Evolutionary conservation across 2,113 vertebrate genomes (phyloP).

Genomic region (Tragelaphus imberbis): DNA sequence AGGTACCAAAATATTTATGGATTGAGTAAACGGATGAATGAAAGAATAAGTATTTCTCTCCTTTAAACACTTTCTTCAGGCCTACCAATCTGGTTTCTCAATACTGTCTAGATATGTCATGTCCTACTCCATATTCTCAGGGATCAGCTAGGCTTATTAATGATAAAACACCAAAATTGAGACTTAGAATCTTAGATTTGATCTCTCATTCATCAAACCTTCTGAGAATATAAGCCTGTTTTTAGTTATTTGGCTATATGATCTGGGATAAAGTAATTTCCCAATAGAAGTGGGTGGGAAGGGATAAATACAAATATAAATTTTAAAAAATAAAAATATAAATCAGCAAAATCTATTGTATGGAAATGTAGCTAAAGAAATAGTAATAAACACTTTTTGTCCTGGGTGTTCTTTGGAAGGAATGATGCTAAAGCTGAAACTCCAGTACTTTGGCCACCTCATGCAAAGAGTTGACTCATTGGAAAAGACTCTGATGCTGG

Average conservation of each 20-base stretch:
- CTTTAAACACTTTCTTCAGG: background rate
- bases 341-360: background rate
- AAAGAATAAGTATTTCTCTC: background rate
- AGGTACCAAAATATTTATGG: background rate
- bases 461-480: too few species aligned
- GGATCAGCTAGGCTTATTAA: background rate
- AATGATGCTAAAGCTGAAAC: too few species aligned
- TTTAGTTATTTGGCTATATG: background rate
- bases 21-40: background rate
- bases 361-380: background rate
- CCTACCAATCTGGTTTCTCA: background rate
- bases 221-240: background rate
- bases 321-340: background rate
- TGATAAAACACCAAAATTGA: background rate
- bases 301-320: background rate
- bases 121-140: background rate
- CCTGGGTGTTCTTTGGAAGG: too few species aligned
- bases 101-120: background rate
- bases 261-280: background rate
- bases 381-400: background rate
- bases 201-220: background rate
- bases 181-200: background rate
- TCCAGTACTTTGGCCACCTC: too few species aligned
- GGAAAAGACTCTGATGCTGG: too few species aligned
- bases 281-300: background rate